Evolutionary conservation across 2,888 invertebrate species (phyloP), one percentile per base, ranked within the genome.

Genomic region (Tipula lateralis): DNA sequence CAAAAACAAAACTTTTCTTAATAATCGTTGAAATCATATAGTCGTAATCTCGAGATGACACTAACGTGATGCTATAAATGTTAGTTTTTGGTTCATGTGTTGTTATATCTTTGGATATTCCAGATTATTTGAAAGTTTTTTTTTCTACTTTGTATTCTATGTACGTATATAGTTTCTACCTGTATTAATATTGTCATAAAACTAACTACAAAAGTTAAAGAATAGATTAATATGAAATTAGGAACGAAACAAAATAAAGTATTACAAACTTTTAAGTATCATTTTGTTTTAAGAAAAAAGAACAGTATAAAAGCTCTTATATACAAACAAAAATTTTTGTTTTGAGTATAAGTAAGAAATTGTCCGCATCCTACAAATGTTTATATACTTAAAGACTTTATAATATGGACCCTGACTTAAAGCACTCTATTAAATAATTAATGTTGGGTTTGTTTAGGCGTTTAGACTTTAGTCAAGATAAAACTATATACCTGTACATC

Each of bases 221-320:
- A 66, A 66, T 66, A 66, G 66, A 66, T 66, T 66, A 66, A 66
- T 66, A 66, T 24, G 66, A 66, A 66, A 66, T 66, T 66, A 66
- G 66, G 66, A 66, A 24, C 66, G 24, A 66, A 66, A 66, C 24
- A 66, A 66, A 24, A 66, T 24, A 24, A 66, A 66, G 66, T 66
- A 66, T 66, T 66, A 66, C 19, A 66, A 66, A 66, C 24, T 66
- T 66, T 66, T 66, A 66, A 66, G 66, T 66, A 66, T 66, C 66
- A 66, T 19, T 66, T 66, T 66, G 66, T 66, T 66, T 66, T 66
- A 66, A 66, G 66, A 24, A 66, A 66, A 24, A 66, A 24, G 66
- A 66, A 66, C 19, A 24, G 66, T 7, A n/a, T n/a, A n/a, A 24
- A 66, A 66, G 66, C 66, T 66, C 24, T 66, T 66, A 24, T 24